Evolutionary conservation across 1,140 invertebrate genomes (phyloP), one percentile per base, ranked within the genome.

Genomic region (Venustaconcha ellipsiformis): DNA sequence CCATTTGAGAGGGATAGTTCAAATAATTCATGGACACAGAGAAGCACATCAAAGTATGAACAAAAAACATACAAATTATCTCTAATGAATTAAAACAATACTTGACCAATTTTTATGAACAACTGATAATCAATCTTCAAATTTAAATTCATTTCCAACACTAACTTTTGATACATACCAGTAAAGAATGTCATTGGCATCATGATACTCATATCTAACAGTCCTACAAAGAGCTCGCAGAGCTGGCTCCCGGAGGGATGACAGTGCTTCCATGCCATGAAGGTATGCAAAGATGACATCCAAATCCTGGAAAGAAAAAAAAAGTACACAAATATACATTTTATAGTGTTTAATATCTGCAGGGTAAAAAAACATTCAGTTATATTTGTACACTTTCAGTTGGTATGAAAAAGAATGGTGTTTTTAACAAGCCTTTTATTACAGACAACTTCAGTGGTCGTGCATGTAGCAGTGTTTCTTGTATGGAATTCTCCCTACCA

Each of bases 121-220:
- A 48, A 48, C 37, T 48, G 37, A 8, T 57, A 3, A 20, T 1
- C 57, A 12, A 20, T 20, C 17, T 18, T 17, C 60, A 70, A 57
- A 70, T 20, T n/a, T n/a, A 70, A 15, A 57, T 18, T n/a, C n/a
- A 18, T 18, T n/a, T 14, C 8, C 0, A n/a, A 55, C 18, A 69
- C 18, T 60, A 13, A n/a, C 58, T 30, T 26, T 56, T 86, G 92
- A 20, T 17, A 87, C 94, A 93, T 89, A 95, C 94, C 94, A 94
- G 88, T 95, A 95, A 4, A 95, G 91, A 30, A 95, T 94, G 83
- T 95, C 94, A 88, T 95, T 95, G 60, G 94, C 94, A 80, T 94
- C 92, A 84, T 94, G 94, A 67, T 92, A 92, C 85, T 95, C 94
- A 82, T 94, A 95, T 48, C 94, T 91, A 5, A 95, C 94, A 59